A percentile compares a stretch with the other conserved stretches of the same genome.
phyloP scores from a whole-genome alignment of 2,113 vertebrate species.

The Ellobius talpinus region DNA sequence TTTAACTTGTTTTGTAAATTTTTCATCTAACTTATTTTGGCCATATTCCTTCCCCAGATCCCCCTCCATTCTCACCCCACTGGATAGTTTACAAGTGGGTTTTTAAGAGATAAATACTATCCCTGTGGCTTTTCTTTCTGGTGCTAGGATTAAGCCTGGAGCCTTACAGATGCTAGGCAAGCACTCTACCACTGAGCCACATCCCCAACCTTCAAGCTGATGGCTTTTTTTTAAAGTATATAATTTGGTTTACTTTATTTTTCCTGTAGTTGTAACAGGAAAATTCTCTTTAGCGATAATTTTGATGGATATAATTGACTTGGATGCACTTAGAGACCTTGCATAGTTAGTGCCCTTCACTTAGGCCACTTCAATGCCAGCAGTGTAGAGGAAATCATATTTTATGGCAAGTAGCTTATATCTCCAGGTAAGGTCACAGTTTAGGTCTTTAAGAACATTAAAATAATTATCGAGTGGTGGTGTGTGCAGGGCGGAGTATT shows the following conservation, averaged over 20 bases:
- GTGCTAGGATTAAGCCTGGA: neutral
- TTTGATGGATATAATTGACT: neutral
- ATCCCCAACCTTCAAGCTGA: neutral
- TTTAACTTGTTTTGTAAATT: neutral
- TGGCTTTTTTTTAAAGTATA: neutral
- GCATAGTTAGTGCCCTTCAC: neutral
- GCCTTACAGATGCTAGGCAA: neutral
- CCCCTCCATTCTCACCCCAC: too few species aligned
- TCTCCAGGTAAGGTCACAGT: neutral
- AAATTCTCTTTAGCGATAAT: neutral
- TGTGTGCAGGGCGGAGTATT: too few species aligned
- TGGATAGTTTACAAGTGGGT: neutral
- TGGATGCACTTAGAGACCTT: neutral
- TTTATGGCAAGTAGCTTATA: neutral
- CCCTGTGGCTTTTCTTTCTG: neutral
- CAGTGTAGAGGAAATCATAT: conserved; percentile 9
- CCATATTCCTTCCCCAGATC: neutral
- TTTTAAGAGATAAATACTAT: neutral
- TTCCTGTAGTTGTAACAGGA: neutral
- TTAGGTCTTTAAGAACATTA: conserved; percentile 17
- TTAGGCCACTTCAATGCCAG: neutral
- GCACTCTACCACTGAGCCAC: neutral
- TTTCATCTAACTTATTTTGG: neutral
- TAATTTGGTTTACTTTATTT: neutral
- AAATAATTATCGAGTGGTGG: neutral